A percentile compares a stretch with the other conserved stretches of the same genome.
These are phyloP conservation scores for Agrochola macilenta DNA, from an alignment of 2,888 invertebrate species.

Conservation along the genomic window DNA sequence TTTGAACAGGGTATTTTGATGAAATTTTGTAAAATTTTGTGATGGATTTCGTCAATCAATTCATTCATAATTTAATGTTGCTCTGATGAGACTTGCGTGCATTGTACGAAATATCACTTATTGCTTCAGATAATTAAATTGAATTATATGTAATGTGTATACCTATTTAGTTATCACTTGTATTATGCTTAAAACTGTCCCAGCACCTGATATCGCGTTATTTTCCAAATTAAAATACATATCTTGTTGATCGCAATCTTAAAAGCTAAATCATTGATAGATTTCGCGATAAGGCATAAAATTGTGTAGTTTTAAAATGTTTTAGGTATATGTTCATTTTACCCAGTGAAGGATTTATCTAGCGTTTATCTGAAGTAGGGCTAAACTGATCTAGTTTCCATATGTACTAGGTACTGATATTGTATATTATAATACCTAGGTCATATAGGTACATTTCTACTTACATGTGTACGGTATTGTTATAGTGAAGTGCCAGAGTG, in stretches of 20 bases:
- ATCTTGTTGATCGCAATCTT: slow-evolving; percentile 31
- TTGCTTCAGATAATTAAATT: slow-evolving; percentile 16
- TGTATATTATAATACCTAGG: not conserved
- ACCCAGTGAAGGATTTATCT: slow-evolving; percentile 25
- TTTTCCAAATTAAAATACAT: slow-evolving; percentile 33
- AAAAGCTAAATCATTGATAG: slow-evolving; percentile 27
- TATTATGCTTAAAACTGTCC: slow-evolving; percentile 11
- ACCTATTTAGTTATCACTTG: slow-evolving; percentile 14
- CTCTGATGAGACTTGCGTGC: slow-evolving; percentile 11
- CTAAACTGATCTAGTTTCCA: slow-evolving; percentile 13
- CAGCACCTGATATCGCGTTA: not conserved
- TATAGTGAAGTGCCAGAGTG: slow-evolving; percentile 26
- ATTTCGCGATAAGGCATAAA: slow-evolving; percentile 16
- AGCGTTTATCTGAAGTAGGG: slow-evolving; percentile 48
- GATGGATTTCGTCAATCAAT: not conserved
- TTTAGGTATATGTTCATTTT: slow-evolving; percentile 36
- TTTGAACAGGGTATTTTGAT: not conserved
- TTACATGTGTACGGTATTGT: slow-evolving; percentile 10
- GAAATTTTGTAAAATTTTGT: slow-evolving; percentile 5
- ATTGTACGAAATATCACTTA: slow-evolving; percentile 11
- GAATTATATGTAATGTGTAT: slow-evolving; percentile 12
- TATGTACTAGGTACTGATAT: not conserved
- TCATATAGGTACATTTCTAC: not conserved
- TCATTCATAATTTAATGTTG: not conserved
- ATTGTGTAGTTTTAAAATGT: slow-evolving; percentile 24